A percentile compares a stretch with the other conserved stretches of the same genome.
Conservation (phyloP, 2,888 invertebrate genomes). For the Lamellibrachia satsuma region DNA sequence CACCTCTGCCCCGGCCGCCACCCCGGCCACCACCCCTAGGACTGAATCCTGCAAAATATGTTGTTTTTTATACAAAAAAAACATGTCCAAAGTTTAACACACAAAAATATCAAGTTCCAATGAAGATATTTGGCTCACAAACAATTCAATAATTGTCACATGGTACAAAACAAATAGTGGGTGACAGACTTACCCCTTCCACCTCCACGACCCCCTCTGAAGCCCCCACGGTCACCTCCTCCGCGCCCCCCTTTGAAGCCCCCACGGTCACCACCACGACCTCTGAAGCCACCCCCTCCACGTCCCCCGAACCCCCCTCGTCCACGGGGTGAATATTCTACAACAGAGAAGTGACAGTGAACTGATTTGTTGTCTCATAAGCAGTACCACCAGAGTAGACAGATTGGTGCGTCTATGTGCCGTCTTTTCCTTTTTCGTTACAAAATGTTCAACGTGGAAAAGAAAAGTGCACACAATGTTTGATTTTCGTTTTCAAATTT, state of each 20-base stretch:
- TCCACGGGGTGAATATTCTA: slow-evolving; percentile 36
- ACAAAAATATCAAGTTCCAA: neutral
- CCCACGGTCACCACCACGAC: slow-evolving; percentile 35
- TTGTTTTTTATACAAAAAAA: neutral
- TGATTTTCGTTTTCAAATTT: too few relatives aligned
- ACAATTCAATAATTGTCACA: neutral
- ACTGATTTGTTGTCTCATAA: neutral
- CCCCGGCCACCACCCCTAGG: slow-evolving; percentile 39
- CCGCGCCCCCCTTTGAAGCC: slow-evolving; percentile 26
- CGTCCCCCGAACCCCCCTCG: neutral
- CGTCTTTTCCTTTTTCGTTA: too few relatives aligned
- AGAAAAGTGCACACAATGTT: too few relatives aligned
- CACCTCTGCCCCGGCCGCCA: slow-evolving; percentile 30
- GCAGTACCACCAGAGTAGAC: neutral
- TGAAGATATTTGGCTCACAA: neutral
- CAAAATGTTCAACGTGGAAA: too few relatives aligned
- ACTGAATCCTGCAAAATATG: slow-evolving; percentile 31
- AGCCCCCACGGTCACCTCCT: slow-evolving; percentile 25
- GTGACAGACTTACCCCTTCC: slow-evolving; percentile 25
- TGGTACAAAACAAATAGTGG: neutral
- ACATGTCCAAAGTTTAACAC: neutral
- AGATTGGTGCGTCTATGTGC: too few relatives aligned
- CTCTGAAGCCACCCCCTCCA: slow-evolving; percentile 28
- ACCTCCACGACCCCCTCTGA: slow-evolving; percentile 23
- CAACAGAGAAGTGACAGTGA: neutral